Conservation (phyloP, 2,797 vertebrate genomes). For the Anguilla obscura region DNA sequence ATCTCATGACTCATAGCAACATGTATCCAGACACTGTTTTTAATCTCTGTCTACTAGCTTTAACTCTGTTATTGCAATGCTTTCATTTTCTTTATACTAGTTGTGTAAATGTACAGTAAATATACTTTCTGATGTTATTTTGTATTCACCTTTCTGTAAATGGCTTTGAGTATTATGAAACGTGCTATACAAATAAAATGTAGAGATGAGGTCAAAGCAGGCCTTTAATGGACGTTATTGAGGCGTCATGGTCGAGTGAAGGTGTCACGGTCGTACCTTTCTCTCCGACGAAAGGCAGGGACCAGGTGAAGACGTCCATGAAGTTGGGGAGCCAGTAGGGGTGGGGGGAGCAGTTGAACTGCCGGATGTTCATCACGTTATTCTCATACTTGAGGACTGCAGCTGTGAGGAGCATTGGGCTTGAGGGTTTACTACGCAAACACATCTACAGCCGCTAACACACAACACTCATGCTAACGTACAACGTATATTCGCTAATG, state of each 20-base stretch:
- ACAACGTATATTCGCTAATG: background rate
- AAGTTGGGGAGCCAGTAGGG: constrained; percentile 91
- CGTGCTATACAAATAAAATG: background rate
- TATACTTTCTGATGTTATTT: too few species aligned
- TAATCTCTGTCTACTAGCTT: too few species aligned
- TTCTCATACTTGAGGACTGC: constrained; percentile 91
- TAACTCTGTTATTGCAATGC: too few species aligned
- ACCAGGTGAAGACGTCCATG: constrained; percentile 93
- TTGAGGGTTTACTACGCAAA: background rate
- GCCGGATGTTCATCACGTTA: constrained; percentile 90
- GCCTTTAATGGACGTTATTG: background rate
- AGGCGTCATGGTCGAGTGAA: background rate
- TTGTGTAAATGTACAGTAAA: too few species aligned
- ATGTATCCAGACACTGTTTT: background rate
- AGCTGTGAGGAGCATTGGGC: constrained; percentile 53
- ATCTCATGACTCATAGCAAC: background rate
- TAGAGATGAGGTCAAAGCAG: background rate
- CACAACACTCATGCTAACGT: background rate
- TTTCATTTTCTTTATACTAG: too few species aligned
- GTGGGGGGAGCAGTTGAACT: constrained; percentile 90
- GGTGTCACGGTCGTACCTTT: constrained; percentile 70
- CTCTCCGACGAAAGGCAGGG: constrained; percentile 86
- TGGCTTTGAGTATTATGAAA: too few species aligned
- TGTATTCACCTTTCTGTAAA: too few species aligned
- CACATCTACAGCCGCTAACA: background rate